Percentiles rank a stretch among this genome's conserved stretches.
These are phyloP conservation scores for Lithosia quadra DNA, from an alignment of 2,888 invertebrate species.

Conservation along the genomic window DNA sequence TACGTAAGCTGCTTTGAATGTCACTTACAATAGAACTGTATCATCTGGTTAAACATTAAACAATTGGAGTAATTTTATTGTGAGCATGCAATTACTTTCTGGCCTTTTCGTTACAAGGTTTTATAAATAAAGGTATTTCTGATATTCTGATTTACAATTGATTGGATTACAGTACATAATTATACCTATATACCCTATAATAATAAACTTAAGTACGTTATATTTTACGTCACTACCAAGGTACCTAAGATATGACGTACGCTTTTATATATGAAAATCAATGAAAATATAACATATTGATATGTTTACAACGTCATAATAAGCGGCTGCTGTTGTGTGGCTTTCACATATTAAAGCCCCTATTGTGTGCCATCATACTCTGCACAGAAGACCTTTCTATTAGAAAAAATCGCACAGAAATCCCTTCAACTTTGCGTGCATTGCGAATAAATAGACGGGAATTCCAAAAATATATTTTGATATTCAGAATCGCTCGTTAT, in stretches of 20 bases:
- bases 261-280: not conserved
- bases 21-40: constrained; percentile 52
- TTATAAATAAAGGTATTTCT: constrained; percentile 22
- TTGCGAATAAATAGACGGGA: too few relatives aligned
- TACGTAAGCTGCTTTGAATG: constrained; percentile 64
- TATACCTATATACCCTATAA: not conserved
- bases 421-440: too few relatives aligned
- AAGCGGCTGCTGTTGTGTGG: not conserved
- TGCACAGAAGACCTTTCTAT: too few relatives aligned
- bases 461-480: too few relatives aligned
- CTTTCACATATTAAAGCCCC: not conserved
- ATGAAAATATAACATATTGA: too few relatives aligned
- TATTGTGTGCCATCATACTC: too few relatives aligned
- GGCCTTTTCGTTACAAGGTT: constrained; percentile 54
- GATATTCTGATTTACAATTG: constrained; percentile 27
- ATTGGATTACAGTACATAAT: not conserved
- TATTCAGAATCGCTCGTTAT: too few relatives aligned
- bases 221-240: not conserved
- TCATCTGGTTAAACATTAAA: constrained; percentile 77
- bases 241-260: not conserved
- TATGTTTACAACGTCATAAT: not conserved
- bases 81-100: constrained; percentile 54
- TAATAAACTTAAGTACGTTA: not conserved
- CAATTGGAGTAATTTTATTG: constrained; percentile 71
- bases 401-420: too few relatives aligned